These are phyloP conservation scores for Hypena proboscidalis DNA, from an alignment of 2,888 invertebrate species.

Conservation along the genomic window DNA sequence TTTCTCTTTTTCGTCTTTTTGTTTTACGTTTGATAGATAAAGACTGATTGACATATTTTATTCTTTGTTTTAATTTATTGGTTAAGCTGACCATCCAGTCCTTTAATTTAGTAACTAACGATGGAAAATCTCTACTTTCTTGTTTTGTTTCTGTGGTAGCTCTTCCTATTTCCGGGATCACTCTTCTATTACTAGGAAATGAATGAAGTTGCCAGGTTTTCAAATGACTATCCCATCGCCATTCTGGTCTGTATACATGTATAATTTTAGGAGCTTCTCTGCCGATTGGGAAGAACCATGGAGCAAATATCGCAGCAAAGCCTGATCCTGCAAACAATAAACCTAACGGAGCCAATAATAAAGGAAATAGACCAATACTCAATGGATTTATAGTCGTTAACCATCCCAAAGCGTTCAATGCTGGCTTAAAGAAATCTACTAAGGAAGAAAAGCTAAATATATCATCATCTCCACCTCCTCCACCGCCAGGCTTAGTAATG, in stretches of 20 bases:
- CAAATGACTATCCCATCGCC: constrained; percentile 85
- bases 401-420: constrained; percentile 80
- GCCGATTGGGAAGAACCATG: constrained; percentile 85
- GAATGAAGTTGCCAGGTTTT: constrained; percentile 81
- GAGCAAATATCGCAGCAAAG: constrained; percentile 86
- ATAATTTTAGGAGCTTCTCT: constrained; percentile 72
- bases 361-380: constrained; percentile 84
- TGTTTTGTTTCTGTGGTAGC: constrained; percentile 42
- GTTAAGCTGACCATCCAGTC: constrained; percentile 58
- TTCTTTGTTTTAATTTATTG: constrained; percentile 43
- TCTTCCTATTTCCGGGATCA: constrained; percentile 38
- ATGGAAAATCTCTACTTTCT: constrained; percentile 37
- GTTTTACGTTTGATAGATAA: constrained; percentile 50
- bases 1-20: constrained; percentile 65
- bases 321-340: constrained; percentile 87
- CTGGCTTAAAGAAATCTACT: constrained; percentile 77
- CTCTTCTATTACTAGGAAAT: constrained; percentile 63
- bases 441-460: constrained; percentile 78
- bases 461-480: constrained; percentile 72
- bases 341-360: constrained; percentile 87
- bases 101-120: constrained; percentile 58
- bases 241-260: constrained; percentile 75
- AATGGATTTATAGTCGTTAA: constrained; percentile 85
- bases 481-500: constrained; percentile 59
- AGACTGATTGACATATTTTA: constrained; percentile 26